Evolutionary conservation across 2,888 invertebrate species (phyloP), one percentile per base, ranked within the genome.

Genomic region (Chrysodeixis includens): DNA sequence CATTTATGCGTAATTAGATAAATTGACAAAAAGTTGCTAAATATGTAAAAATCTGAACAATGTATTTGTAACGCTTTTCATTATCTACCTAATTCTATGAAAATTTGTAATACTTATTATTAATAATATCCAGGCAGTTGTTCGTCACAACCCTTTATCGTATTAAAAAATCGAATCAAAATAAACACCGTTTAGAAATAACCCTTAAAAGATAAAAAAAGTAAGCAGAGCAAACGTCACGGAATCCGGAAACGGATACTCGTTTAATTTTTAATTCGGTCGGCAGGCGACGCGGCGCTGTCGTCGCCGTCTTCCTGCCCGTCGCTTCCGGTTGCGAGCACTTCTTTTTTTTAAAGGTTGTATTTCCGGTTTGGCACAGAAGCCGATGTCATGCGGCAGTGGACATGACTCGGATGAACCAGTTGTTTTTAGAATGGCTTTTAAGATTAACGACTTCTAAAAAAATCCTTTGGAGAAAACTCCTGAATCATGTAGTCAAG

Each of bases 201-300:
- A 75, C 65, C 72, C 63, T 60, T 71, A 64, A 69, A 70, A 57
- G 51, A 60, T 54, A 58, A 35, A 35, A 68, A 82, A 76, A 81
- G 83, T 83, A 69, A 85, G 82, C 78, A 83, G 79, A 83, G 79
- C 83, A 85, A 88, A 80, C 88, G 86, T 88, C 90, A 90, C 87
- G 88, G 86, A 86, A 85, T 80, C 92, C 93, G 94, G 94, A 93
- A 94, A 88, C 93, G 93, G 93, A 93, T 91, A 86, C 92, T 90
- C 88, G 88, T 92, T 94, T 93, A 94, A 94, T 94, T 93, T 94
- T 94, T 94, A 93, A 94, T 93, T 91, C 90, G 85, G 84, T 87
- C 83, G 88, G 88, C 85, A 87, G 87, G 89, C 91, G 89, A 89
- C 88, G 88, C 90, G 83, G 89, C 91, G 88, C 89, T 93, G 94